Conservation (phyloP, 2,797 vertebrate species). For the Malurus leucopterus region DNA sequence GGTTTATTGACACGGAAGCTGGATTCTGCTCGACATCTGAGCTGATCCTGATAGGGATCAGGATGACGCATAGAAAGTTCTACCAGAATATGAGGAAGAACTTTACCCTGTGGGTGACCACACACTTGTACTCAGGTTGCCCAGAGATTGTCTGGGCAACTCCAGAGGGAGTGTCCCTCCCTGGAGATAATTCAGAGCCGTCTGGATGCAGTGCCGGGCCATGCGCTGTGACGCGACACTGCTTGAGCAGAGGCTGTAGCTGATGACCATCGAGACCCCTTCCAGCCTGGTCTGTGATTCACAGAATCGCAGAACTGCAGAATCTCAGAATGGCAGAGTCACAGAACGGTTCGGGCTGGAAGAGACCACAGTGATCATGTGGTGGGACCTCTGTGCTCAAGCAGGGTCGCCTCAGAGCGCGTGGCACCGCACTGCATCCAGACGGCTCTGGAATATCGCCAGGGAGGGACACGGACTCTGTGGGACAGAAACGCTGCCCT, state of each 20-base stretch:
- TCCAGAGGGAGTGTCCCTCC: neutral
- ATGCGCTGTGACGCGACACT: neutral
- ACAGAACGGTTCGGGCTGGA: too few species aligned
- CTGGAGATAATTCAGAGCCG: neutral
- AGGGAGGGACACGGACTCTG: accelerated
- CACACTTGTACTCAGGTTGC: neutral
- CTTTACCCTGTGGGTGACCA: neutral
- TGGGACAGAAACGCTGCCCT: neutral
- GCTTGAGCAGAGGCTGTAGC: neutral
- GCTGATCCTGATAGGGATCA: accelerated
- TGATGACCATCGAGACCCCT: accelerated
- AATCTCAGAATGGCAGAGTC: neutral
- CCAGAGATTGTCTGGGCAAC: neutral
- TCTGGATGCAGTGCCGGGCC: accelerated
- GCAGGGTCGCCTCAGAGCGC: neutral
- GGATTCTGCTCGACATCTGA: neutral
- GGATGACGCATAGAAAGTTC: neutral
- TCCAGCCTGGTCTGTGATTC: neutral
- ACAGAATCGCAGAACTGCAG: neutral
- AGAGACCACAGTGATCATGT: too few species aligned
- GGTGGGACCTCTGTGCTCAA: neutral
- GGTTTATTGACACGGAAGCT: neutral
- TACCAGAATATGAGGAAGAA: neutral
- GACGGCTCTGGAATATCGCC: neutral
- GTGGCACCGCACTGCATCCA: neutral